Evolutionary conservation across 2,888 invertebrate species (phyloP).

Genomic region (Ectobius pallidus): DNA sequence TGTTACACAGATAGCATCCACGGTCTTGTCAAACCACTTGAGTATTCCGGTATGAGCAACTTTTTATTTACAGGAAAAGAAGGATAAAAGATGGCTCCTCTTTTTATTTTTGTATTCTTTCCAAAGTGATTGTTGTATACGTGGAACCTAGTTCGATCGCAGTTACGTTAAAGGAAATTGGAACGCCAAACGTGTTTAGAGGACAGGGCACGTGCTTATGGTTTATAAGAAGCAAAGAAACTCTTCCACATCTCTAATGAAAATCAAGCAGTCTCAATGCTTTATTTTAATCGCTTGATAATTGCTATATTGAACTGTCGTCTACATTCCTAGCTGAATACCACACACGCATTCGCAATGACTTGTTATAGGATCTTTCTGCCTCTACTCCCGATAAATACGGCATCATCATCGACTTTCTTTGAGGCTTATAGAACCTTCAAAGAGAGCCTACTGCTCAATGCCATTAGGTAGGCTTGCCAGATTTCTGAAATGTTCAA

Average conservation of each 20-base stretch:
- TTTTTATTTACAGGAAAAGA: conserved; percentile 4
- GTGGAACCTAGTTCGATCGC: not conserved
- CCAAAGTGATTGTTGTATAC: not conserved
- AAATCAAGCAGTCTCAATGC: not conserved
- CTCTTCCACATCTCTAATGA: not conserved
- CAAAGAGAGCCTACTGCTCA: no score
- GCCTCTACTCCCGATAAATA: no score
- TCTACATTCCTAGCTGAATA: not conserved
- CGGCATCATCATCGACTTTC: no score
- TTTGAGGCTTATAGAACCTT: no score
- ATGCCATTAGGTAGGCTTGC: no score
- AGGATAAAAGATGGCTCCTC: not conserved
- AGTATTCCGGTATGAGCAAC: conserved; percentile 3
- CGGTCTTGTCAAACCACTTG: conserved; percentile 12
- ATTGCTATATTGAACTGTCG: not conserved
- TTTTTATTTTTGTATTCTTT: not conserved
- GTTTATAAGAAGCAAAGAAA: not conserved
- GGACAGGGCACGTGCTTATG: not conserved
- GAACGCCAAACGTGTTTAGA: not conserved
- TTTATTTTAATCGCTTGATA: conserved; percentile 1
- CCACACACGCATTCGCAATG: not conserved
- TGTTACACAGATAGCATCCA: not conserved
- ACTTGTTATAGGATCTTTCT: no score
- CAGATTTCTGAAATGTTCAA: no score
- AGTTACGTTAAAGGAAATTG: not conserved